Evolutionary conservation across 2,888 invertebrate species (phyloP).

Genomic region (Dendrolimus houi): DNA sequence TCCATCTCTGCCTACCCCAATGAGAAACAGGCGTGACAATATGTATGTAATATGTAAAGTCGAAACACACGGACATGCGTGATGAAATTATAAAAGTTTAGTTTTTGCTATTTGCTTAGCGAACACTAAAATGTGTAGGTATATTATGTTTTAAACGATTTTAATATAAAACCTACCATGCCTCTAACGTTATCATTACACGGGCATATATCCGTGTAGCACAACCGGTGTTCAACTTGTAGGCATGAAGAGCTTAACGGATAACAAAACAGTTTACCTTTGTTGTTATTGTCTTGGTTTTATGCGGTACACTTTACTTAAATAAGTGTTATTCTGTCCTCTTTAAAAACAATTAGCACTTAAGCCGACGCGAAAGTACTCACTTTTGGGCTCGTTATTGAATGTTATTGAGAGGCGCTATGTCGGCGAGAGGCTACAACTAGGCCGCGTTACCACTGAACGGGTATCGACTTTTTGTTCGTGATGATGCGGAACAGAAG

Average conservation of each 20-base stretch:
- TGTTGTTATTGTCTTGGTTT: slow-evolving; percentile 19
- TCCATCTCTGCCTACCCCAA: too few species aligned
- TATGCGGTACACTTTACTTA: slow-evolving; percentile 20
- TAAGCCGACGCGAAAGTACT: slow-evolving; percentile 29
- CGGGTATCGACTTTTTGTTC: slow-evolving; percentile 70
- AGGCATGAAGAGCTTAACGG: neutral
- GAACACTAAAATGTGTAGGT: too few species aligned
- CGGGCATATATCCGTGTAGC: neutral
- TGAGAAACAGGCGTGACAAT: too few species aligned
- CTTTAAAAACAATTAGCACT: slow-evolving; percentile 40
- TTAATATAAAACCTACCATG: neutral
- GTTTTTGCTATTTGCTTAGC: too few species aligned
- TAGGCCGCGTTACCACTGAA: slow-evolving; percentile 65
- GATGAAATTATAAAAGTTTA: too few species aligned
- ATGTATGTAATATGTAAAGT: too few species aligned
- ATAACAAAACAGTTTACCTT: slow-evolving; percentile 10
- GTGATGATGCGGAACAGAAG: slow-evolving; percentile 69
- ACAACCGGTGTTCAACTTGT: neutral
- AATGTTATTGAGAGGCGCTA: slow-evolving; percentile 24
- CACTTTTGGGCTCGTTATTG: slow-evolving; percentile 27
- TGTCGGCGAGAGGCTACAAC: slow-evolving; percentile 44
- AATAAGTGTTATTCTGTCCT: slow-evolving; percentile 29
- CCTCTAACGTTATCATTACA: neutral
- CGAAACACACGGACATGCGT: too few species aligned
- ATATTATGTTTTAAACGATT: neutral